phyloP scores from a whole-genome alignment of 2,888 invertebrate species.

The Eupithecia inturbata region DNA sequence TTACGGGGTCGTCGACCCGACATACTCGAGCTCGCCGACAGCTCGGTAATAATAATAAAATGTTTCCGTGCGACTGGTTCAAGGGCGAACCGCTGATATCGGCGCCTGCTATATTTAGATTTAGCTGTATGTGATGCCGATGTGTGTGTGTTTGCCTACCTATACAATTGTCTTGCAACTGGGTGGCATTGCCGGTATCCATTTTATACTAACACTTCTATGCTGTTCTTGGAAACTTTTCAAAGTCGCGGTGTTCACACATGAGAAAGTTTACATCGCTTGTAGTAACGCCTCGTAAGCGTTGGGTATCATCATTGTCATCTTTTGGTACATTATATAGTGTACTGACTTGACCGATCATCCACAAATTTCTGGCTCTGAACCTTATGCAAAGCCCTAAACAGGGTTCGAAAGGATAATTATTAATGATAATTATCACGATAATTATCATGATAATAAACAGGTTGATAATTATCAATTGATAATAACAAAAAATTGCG shows the following conservation, averaged over 20 bases:
- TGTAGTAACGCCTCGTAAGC: not conserved
- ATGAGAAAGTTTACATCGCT: not conserved
- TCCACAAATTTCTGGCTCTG: not conserved
- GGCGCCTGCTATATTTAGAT: slow-evolving; percentile 84
- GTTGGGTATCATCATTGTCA: not conserved
- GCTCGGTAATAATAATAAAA: slow-evolving; percentile 85
- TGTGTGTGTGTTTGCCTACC: slow-evolving; percentile 67
- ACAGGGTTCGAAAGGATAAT: no score
- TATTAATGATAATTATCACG: no score
- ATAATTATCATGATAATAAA: no score
- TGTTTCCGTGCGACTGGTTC: slow-evolving; percentile 85
- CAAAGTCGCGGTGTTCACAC: slow-evolving; percentile 21
- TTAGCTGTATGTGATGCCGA: slow-evolving; percentile 78
- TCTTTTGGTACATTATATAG: not conserved
- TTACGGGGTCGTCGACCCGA: slow-evolving; percentile 81
- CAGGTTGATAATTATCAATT: no score
- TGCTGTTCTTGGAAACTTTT: slow-evolving; percentile 29
- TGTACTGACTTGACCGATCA: not conserved
- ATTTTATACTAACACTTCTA: slow-evolving; percentile 27
- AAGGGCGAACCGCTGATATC: slow-evolving; percentile 85
- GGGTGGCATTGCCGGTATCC: slow-evolving; percentile 40
- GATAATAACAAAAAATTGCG: no score
- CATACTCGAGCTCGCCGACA: slow-evolving; percentile 83
- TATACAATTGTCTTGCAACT: slow-evolving; percentile 65
- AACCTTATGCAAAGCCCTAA: not conserved